Base-by-base conservation (phyloP, 37 sponge, comb jelly and placozoan genomes). In the Ianthella basta region DNA sequence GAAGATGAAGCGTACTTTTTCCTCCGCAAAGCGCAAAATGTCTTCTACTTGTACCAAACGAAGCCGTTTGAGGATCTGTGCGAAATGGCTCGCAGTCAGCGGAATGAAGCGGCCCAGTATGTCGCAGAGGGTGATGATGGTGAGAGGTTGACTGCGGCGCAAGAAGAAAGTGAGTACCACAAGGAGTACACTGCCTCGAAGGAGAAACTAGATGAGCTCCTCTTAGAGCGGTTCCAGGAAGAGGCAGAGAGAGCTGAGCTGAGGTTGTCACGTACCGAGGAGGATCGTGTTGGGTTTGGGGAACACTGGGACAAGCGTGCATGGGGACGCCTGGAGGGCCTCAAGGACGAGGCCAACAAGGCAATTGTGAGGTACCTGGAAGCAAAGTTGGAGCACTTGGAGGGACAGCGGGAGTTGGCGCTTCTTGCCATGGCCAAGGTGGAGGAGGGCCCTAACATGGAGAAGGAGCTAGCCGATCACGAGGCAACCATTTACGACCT, bases 371-470 rank as follows among this genome's bases (percentile, higher is more conserved):
- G 40, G 56, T 41, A 80, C 44, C 41, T 87, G 61, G 66, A 57
- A 25, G 55, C 40, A 32, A 82, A 81, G 53, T 67, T 82, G 36
- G 56, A 66, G 60, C 53, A 64, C 18, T 44, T 87, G 40, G 74
- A 69, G 8, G 87, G 81, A 29, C 87, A 87, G 74, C 66, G 81
- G 32, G 87, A 87, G 4, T 38, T 56, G 57, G 87, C 87, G 10
- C 75, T 87, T 23, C 66, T 87, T 30, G 81, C 80, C 59, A 87
- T 87, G 87, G 87, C 87, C n/a, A 69, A 80, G 29, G 82, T 87
- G 39, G 82, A 87, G 87, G 87, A 87, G 61, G 87, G 87, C 20
- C 81, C 82, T 12, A 72, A 36, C 61, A 81, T 87, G 87, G 87
- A 81, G 60, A 53, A 38, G 33, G 87, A 87, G 60, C 30, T 87